Evolutionary conservation across 2,888 invertebrate genomes (phyloP).

Genomic region (Pristionchus exspectatus): DNA sequence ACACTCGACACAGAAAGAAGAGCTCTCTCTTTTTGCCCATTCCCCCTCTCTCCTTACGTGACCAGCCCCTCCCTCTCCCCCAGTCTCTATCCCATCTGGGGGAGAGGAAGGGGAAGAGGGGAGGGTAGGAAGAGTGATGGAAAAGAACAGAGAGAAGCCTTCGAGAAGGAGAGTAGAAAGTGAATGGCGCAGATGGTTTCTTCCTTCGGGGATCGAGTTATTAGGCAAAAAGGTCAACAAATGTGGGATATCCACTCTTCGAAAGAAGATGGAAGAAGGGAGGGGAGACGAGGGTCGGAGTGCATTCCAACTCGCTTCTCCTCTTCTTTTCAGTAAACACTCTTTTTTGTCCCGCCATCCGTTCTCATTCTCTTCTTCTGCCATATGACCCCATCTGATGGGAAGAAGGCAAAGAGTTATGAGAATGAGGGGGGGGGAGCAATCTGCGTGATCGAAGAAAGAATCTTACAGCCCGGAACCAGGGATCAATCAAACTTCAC

Average conservation of each 20-base stretch:
- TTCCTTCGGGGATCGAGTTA: constrained; percentile 12
- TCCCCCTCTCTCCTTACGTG: constrained; percentile 14
- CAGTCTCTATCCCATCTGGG: constrained; percentile 10
- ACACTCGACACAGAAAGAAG: constrained; percentile 18
- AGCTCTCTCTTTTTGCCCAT: constrained; percentile 6
- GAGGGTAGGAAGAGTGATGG: constrained; percentile 22
- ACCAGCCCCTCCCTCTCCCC: constrained; percentile 41
- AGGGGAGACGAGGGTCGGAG: constrained; percentile 6
- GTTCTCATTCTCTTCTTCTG: neutral
- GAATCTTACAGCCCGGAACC: neutral
- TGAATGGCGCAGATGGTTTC: constrained; percentile 11
- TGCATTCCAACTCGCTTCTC: constrained; percentile 19
- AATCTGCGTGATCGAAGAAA: constrained; percentile 1
- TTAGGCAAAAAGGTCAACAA: constrained; percentile 47
- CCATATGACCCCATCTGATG: constrained; percentile 14
- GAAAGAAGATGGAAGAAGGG: neutral
- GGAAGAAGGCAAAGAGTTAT: constrained; percentile 10
- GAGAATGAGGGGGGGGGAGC: constrained; percentile 8
- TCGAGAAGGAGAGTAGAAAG: neutral
- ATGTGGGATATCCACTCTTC: neutral
- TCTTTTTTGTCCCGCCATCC: constrained; percentile 19
- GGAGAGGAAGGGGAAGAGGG: constrained; percentile 14
- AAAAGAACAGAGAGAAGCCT: constrained; percentile 22
- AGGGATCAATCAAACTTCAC: neutral
- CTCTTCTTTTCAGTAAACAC: constrained; percentile 38